phyloP scores from a whole-genome alignment of 1,140 invertebrate genomes.

The Meloidogyne hapla region DNA sequence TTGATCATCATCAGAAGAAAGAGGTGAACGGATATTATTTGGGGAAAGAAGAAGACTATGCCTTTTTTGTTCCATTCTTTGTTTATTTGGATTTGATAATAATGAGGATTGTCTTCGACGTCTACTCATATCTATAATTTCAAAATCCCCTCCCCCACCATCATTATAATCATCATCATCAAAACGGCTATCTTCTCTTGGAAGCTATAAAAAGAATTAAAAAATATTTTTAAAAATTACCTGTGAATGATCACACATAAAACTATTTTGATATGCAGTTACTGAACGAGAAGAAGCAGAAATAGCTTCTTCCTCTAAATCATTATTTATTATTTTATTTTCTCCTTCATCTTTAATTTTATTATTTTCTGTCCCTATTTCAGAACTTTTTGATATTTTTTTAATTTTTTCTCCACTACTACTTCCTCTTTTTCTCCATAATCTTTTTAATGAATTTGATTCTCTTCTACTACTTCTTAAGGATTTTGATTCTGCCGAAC shows the following conservation, averaged over 20 bases:
- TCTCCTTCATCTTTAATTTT: background rate
- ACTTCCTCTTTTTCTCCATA: conserved; percentile 14
- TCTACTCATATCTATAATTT: conserved; percentile 1
- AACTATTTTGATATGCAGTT: conserved; percentile 46
- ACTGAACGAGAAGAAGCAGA: conserved; percentile 9
- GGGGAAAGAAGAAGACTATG: conserved; percentile 21
- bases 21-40: conserved; percentile 6
- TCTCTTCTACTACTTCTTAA: conserved; percentile 22
- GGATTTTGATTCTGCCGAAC: conserved; percentile 45
- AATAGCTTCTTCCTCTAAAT: background rate
- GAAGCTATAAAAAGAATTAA: conserved; percentile 35
- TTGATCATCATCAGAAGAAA: conserved; percentile 25
- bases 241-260: conserved; percentile 55
- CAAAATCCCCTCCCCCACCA: background rate
- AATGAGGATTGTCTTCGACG: background rate
- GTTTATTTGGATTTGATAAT: conserved; percentile 12
- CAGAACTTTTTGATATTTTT: conserved; percentile 33
- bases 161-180: conserved; percentile 27
- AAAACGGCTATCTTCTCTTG: conserved; percentile 38
- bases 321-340: conserved; percentile 6
- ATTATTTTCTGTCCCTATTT: background rate
- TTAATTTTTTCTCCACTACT: conserved; percentile 20
- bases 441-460: conserved; percentile 13
- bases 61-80: conserved; percentile 26
- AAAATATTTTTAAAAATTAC: background rate